phyloP scores from a whole-genome alignment of 2,888 invertebrate species.

The Cyclophora albipunctata region DNA sequence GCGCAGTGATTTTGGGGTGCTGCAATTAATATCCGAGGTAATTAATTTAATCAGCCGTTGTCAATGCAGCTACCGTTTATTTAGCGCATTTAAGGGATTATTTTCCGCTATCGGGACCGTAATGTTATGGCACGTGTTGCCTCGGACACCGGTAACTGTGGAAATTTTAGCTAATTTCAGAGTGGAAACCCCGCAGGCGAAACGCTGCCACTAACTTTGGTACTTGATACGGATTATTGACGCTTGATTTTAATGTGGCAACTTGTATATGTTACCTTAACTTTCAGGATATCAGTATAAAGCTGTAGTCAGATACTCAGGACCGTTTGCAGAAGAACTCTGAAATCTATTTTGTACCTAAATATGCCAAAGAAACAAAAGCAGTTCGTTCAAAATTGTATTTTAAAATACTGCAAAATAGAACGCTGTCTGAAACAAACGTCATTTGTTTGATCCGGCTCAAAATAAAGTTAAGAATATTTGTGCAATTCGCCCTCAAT shows the following conservation, averaged over 20 bases:
- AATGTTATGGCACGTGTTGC: slow-evolving; percentile 37
- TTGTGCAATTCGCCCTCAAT: no score
- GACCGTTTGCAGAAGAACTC: no score
- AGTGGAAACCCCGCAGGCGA: slow-evolving; percentile 7
- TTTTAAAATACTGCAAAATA: no score
- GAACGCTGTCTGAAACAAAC: no score
- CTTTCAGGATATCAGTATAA: background rate
- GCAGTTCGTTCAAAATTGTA: no score
- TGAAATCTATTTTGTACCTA: no score
- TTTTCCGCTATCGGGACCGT: slow-evolving; percentile 32
- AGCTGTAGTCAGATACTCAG: no score
- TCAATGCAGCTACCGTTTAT: slow-evolving; percentile 36
- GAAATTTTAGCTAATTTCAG: slow-evolving; percentile 3
- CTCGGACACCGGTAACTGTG: slow-evolving; percentile 12
- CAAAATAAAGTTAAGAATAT: no score
- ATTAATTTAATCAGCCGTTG: slow-evolving; percentile 33
- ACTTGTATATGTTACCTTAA: no score
- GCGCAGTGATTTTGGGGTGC: slow-evolving; percentile 3
- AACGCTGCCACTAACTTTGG: background rate
- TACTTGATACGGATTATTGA: background rate
- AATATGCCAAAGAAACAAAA: no score
- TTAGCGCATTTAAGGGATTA: slow-evolving; percentile 37
- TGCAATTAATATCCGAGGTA: slow-evolving; percentile 24
- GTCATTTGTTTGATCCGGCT: no score
- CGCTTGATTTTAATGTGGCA: no score